These are phyloP conservation scores for Chironomus striatipennis DNA, from an alignment of 1,140 invertebrate species.

Conservation along the genomic window DNA sequence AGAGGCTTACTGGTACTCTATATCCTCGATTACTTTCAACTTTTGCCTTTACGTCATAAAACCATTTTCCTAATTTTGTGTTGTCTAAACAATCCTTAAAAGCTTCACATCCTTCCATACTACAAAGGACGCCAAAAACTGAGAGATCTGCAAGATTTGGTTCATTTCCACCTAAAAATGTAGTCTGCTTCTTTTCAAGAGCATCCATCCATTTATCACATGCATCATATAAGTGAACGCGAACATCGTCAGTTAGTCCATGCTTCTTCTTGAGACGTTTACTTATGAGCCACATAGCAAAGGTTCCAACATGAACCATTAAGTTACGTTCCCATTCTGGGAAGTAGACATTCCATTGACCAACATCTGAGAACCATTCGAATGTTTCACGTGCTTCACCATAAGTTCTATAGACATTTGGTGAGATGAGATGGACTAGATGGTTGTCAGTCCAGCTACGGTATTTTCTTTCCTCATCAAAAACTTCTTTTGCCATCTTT, in stretches of 20 bases:
- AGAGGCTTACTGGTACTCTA: neutral
- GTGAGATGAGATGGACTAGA: slow-evolving; percentile 87
- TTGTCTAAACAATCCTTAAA: slow-evolving; percentile 75
- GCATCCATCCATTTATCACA: slow-evolving; percentile 70
- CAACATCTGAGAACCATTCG: slow-evolving; percentile 81
- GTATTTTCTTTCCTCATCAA: slow-evolving; percentile 84
- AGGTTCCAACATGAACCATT: slow-evolving; percentile 89
- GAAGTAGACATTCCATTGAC: slow-evolving; percentile 88
- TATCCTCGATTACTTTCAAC: slow-evolving; percentile 45
- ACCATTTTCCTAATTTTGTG: slow-evolving; percentile 59
- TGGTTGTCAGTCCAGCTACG: slow-evolving; percentile 87
- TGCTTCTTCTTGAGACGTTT: slow-evolving; percentile 84
- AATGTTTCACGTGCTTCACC: slow-evolving; percentile 83
- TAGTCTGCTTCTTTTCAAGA: slow-evolving; percentile 57
- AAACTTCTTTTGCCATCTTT: slow-evolving; percentile 47
- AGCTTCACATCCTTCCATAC: slow-evolving; percentile 90
- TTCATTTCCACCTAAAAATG: slow-evolving; percentile 74
- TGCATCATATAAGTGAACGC: slow-evolving; percentile 82
- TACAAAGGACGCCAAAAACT: slow-evolving; percentile 86
- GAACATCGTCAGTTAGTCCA: slow-evolving; percentile 77
- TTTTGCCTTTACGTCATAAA: slow-evolving; percentile 43
- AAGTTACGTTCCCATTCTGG: slow-evolving; percentile 71
- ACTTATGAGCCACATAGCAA: slow-evolving; percentile 88
- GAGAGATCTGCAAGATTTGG: slow-evolving; percentile 91
- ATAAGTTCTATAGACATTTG: slow-evolving; percentile 88